Evolutionary conservation across 2,888 invertebrate species (phyloP).

Genomic region (Scotopteryx bipunctaria): DNA sequence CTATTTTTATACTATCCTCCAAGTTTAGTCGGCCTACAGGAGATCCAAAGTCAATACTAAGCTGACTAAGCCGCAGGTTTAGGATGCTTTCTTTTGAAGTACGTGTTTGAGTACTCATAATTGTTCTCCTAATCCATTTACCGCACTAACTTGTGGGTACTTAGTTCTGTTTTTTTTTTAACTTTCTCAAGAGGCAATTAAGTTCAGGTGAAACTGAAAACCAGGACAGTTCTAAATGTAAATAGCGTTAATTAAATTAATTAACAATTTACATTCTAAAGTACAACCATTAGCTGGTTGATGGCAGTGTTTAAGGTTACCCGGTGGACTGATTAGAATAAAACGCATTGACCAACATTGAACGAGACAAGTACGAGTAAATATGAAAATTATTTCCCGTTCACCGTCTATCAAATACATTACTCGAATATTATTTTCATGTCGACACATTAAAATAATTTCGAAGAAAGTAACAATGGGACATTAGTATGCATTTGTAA

Average conservation of each 20-base stretch:
- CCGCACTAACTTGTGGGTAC: not conserved
- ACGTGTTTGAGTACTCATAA: too few relatives aligned
- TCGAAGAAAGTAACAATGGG: constrained; percentile 62
- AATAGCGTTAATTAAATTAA: constrained; percentile 34
- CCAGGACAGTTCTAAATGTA: constrained; percentile 31
- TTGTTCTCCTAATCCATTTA: too few relatives aligned
- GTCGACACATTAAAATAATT: constrained; percentile 53
- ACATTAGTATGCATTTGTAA: constrained; percentile 66
- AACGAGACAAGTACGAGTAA: constrained; percentile 42
- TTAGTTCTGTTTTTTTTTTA: constrained; percentile 13
- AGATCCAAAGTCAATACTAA: too few relatives aligned
- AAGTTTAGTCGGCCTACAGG: too few relatives aligned
- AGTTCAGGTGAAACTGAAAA: constrained; percentile 32
- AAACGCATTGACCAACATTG: constrained; percentile 32
- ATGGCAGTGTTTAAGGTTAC: constrained; percentile 26
- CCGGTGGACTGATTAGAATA: constrained; percentile 32
- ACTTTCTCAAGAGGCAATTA: constrained; percentile 33
- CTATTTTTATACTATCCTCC: too few relatives aligned
- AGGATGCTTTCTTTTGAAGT: too few relatives aligned
- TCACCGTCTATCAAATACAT: constrained; percentile 38
- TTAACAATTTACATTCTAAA: constrained; percentile 31
- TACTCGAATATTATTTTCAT: constrained; percentile 51
- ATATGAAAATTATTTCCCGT: constrained; percentile 40
- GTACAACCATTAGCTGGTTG: constrained; percentile 28
- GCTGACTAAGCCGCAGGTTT: too few relatives aligned